A percentile compares a stretch with the other conserved stretches of the same genome.
These are phyloP conservation scores for Clarias gariepinus DNA, from an alignment of 2,113 vertebrate genomes.

Conservation along the genomic window DNA sequence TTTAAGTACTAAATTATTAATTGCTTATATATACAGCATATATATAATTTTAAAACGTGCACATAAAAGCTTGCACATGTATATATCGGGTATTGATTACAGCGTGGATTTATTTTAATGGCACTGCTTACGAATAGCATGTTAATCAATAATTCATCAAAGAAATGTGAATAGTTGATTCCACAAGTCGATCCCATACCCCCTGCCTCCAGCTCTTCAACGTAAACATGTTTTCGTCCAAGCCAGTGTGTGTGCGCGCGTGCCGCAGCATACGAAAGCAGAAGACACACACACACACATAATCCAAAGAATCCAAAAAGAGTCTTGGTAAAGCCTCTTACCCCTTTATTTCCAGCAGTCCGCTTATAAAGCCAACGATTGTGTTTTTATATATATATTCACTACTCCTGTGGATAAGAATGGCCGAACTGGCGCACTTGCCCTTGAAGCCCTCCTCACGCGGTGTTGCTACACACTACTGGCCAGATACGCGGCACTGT, in stretches of 20 bases:
- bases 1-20: neutral
- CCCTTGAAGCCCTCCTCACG: constrained; percentile 66
- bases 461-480: constrained; percentile 62
- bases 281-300: constrained; percentile 28
- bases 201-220: constrained; percentile 52
- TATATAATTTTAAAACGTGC: neutral
- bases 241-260: constrained; percentile 45
- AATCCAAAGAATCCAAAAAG: neutral
- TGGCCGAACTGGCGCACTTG: constrained; percentile 39
- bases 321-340: neutral
- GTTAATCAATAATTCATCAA: neutral
- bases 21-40: too few relatives aligned
- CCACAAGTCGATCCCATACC: neutral
- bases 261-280: constrained; percentile 58
- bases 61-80: neutral
- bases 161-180: neutral
- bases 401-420: constrained; percentile 29
- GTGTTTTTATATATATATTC: neutral
- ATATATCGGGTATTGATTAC: neutral
- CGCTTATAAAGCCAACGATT: constrained; percentile 28
- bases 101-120: neutral
- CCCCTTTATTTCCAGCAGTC: constrained; percentile 42
- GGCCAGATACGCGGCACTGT: constrained; percentile 56
- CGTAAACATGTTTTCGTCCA: constrained; percentile 74
- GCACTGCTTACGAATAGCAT: neutral